Conservation (phyloP, 2,797 vertebrate species). For the Meda fulgida region DNA sequence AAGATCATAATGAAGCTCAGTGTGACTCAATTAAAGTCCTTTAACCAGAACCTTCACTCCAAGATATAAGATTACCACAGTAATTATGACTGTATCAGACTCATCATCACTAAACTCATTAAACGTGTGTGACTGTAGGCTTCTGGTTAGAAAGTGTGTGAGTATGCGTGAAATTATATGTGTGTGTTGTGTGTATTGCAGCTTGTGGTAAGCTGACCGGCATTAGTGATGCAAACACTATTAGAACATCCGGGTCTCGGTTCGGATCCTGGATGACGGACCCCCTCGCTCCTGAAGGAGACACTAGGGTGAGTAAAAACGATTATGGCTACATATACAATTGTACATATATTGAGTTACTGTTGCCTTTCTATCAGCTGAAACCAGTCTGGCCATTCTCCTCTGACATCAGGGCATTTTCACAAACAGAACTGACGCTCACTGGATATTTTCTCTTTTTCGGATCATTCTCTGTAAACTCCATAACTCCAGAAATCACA, state of each 20-base stretch:
- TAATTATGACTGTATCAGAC: slow-evolving; percentile 3
- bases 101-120: not conserved
- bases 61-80: slow-evolving; percentile 13
- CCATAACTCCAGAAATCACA: too few species aligned
- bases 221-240: slow-evolving; percentile 85
- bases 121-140: not conserved
- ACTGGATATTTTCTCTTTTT: too few species aligned
- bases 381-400: too few species aligned
- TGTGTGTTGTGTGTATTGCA: slow-evolving; percentile 65
- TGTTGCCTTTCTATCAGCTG: too few species aligned
- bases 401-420: too few species aligned
- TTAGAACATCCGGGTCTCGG: slow-evolving; percentile 87
- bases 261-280: slow-evolving; percentile 92
- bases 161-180: slow-evolving; percentile 17
- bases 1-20: not conserved
- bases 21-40: slow-evolving; percentile 15
- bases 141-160: not conserved
- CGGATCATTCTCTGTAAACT: too few species aligned
- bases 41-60: slow-evolving; percentile 11
- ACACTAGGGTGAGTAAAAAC: slow-evolving; percentile 80
- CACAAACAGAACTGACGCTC: too few species aligned
- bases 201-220: slow-evolving; percentile 89
- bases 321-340: not conserved
- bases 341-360: too few species aligned
- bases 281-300: slow-evolving; percentile 85